Evolutionary conservation across 2,797 vertebrate genomes (phyloP).

Genomic region (Huso huso): DNA sequence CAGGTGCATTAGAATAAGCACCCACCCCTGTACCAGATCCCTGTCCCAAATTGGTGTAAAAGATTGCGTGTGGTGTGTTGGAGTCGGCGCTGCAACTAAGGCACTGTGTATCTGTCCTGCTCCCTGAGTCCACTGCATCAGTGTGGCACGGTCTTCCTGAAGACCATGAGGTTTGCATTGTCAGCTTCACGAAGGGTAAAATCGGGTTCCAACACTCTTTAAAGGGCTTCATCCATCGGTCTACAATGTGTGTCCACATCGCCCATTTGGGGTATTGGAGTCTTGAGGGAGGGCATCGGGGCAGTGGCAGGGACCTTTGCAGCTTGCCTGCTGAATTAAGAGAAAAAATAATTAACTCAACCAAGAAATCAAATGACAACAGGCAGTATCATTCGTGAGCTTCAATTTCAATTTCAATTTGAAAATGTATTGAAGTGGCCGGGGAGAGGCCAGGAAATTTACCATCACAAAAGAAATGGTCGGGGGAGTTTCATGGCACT

Average conservation of each 20-base stretch:
- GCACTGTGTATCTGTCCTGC: conserved; percentile 26
- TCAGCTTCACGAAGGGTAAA: conserved; percentile 11
- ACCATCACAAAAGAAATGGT: too few relatives aligned
- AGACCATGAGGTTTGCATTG: conserved; percentile 8
- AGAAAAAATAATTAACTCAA: background rate
- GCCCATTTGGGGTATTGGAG: conserved; percentile 14
- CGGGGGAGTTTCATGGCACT: too few relatives aligned
- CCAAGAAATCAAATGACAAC: too few relatives aligned
- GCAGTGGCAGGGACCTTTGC: conserved; percentile 12
- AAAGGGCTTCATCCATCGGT: background rate
- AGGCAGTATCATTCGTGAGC: too few relatives aligned
- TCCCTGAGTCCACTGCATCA: conserved; percentile 9
- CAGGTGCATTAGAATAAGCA: background rate
- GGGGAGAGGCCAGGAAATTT: too few relatives aligned
- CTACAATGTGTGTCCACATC: background rate
- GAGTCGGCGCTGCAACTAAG: conserved; percentile 30
- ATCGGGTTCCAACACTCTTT: conserved; percentile 4
- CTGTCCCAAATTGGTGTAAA: background rate
- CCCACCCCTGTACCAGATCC: background rate
- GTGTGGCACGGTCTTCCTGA: conserved; percentile 10
- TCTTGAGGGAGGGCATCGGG: conserved; percentile 4
- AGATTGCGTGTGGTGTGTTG: conserved; percentile 10
- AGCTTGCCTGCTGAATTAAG: conserved; percentile 27
- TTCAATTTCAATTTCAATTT: too few relatives aligned
- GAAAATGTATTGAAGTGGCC: too few relatives aligned